Base-by-base conservation (phyloP, 2,888 invertebrate genomes). In the Macroteleia sp. region DNA sequence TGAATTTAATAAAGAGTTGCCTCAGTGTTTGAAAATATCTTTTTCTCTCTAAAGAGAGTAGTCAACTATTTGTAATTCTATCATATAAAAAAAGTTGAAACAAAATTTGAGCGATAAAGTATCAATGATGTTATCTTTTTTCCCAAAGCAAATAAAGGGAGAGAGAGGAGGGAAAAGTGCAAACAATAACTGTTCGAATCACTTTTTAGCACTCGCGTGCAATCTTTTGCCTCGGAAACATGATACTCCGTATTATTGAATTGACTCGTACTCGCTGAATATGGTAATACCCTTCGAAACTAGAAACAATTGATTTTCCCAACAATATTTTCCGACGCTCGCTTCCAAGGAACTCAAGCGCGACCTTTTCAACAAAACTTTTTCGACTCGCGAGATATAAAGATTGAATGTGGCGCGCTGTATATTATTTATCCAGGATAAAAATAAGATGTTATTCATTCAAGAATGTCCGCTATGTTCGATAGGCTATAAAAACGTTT, bases 261-360 rank as follows among this genome's bases (percentile, higher is more conserved):
- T 70, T 52, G 76, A 69, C 50, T 67, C 46, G 64, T 57, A 32
- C 61, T 32, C 73, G 62, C 48, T 69, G 56, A 62, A 69, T 69
- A 76, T 70, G 76, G 70, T 70, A 76, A 76, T 76, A 42, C 57
- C 57, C 50, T 69, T 62, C 17, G 61, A 28, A 67, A 62, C 64
- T 67, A 46, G 67, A 59, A 75, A 75, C 66, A 75, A 75, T 75
- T 67, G 67, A 67, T 75, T 75, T 75, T 69, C 48, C 56, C 67
- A 69, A 69, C 54, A 52, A 52, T 59, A 54, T 67, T 75, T 66
- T 41, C 66, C 52, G 25, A 8, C 59, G 54, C 44, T 30, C 44
- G 61, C 39, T 56, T 52, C 44, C 42, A 19, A 41, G 44, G 32
- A 56, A 62, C 67, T 75, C 67, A 54, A 32, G 48, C 67, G 39